Evolutionary conservation across 2,113 vertebrate species (phyloP).

Genomic region (Empidonax traillii): DNA sequence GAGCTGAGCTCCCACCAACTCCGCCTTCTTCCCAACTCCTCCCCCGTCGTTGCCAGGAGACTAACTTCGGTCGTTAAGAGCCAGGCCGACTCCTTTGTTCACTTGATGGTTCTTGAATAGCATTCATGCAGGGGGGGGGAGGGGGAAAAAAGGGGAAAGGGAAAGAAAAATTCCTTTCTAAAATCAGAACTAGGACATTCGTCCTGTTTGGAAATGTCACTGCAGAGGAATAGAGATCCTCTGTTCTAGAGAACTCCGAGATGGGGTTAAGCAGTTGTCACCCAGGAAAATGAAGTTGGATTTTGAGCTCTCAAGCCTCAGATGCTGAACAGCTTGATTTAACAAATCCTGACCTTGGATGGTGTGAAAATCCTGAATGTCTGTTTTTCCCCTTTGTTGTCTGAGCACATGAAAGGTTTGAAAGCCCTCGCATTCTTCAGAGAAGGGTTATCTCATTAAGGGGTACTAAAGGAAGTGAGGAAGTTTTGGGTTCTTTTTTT

Average conservation of each 20-base stretch:
- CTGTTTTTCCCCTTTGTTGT: background rate
- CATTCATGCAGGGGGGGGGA: no score
- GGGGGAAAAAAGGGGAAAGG: no score
- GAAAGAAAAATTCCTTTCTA: no score
- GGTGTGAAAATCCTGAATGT: background rate
- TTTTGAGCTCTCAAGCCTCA: conserved; percentile 36
- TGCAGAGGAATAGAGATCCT: background rate
- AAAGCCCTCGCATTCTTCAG: background rate
- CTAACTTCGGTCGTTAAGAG: no score
- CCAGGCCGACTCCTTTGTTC: no score
- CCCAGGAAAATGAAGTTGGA: conserved; percentile 25
- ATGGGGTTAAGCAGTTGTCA: background rate
- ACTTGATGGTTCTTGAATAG: no score
- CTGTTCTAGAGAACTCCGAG: background rate
- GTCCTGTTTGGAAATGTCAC: background rate
- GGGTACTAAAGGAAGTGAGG: background rate
- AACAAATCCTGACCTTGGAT: background rate
- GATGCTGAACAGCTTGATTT: background rate
- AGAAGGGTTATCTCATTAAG: conserved; percentile 7
- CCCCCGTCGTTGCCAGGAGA: no score
- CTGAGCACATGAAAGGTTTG: background rate
- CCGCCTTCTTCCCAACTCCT: no score
- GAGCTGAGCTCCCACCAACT: no score
- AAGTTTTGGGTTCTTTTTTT: background rate
- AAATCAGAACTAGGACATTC: no score